Evolutionary conservation across 2,888 invertebrate species (phyloP), one percentile per base, ranked within the genome.

Genomic region (Drosophila helvetica): DNA sequence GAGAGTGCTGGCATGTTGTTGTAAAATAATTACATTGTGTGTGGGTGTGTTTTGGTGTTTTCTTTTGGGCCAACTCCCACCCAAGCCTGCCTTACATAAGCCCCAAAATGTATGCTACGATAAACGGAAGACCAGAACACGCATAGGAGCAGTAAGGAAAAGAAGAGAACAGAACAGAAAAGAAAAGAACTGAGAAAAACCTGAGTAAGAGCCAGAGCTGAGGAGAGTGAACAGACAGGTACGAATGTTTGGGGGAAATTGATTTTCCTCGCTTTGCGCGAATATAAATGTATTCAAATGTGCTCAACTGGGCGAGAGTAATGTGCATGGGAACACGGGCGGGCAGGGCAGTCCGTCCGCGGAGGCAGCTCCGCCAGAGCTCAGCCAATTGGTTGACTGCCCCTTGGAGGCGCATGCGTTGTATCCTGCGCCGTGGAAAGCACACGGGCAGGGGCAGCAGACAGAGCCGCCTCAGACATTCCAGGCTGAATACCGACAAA

Each of bases 401-500:
- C 54, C 27, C 68, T 55, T 47, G 50, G 63, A 50, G 66, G 66
- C 55, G 52, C 66, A 69, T 61, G 78, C 81, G 87, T 79, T 38
- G 64, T 62, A 60, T 83, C 88, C 83, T 83, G 69, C 74, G 80
- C 77, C 74, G 47, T 83, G 80, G 80, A 84, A 78, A 74, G 68
- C 80, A 56, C 59, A 52, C 47, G 56, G 70, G 46, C 51, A 33
- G 55, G 30, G 42, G 42, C 33, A 48, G 47, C 62, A 10, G 18
- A 38, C 50, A 33, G 42, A 30, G 60, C 30, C 60, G 46, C 30
- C 46, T 18, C 50, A 81, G 80, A 76, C 77, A 84, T 90, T 90
- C 90, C 90, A 90, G 88, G 80, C 80, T 78, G 80, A 84, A 83
- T 78, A 81, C 79, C 77, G 79, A 80, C 61, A 76, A 79, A 86